Conservation (phyloP, 2,797 vertebrate genomes). For the Sebastes melanostomus region DNA sequence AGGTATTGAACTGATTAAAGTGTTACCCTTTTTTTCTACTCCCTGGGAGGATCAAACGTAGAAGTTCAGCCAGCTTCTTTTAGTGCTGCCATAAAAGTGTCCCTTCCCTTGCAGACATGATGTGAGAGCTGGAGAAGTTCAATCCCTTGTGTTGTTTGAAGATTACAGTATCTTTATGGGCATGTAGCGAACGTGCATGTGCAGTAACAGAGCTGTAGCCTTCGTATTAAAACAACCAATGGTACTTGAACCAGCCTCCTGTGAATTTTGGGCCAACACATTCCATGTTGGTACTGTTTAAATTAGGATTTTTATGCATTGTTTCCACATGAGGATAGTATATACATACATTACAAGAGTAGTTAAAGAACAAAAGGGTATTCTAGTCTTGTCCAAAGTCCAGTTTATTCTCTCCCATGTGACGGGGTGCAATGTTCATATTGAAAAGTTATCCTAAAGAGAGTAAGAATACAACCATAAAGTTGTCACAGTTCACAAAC, state of each 20-base stretch:
- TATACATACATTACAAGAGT: neutral
- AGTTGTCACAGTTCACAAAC: conserved; percentile 75
- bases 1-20: conserved; percentile 69
- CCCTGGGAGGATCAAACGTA: conserved; percentile 66
- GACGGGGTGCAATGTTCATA: neutral
- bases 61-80: conserved; percentile 68
- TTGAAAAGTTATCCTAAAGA: conserved; percentile 54
- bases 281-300: conserved; percentile 11
- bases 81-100: conserved; percentile 73
- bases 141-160: conserved; percentile 70
- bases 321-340: neutral
- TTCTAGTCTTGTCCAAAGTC: neutral
- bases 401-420: neutral
- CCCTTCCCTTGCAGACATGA: conserved; percentile 61
- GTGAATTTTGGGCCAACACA: conserved; percentile 47
- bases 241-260: conserved; percentile 9
- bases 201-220: conserved; percentile 4
- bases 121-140: conserved; percentile 63
- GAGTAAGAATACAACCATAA: conserved; percentile 63
- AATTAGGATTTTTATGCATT: conserved; percentile 8
- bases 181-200: conserved; percentile 34
- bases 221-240: conserved; percentile 16
- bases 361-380: neutral
- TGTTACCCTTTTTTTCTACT: conserved; percentile 52
- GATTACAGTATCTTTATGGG: conserved; percentile 49